Conservation (phyloP, 2,888 invertebrate genomes). For the Dendrolimus pini region DNA sequence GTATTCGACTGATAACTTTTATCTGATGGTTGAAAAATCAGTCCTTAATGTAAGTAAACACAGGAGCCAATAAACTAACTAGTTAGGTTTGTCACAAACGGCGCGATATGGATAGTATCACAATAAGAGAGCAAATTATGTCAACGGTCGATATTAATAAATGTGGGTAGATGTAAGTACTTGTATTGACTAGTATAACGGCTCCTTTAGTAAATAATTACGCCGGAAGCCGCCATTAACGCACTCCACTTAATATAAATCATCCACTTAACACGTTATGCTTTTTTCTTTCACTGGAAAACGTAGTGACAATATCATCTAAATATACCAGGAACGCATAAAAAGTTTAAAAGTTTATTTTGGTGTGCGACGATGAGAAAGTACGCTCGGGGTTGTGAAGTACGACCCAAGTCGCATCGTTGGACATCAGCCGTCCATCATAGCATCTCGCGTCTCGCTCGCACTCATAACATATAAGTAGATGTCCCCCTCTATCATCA, state of each 20-base stretch:
- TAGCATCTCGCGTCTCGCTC: constrained; percentile 42
- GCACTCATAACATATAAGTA: constrained; percentile 12
- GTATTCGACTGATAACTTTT: too few species aligned
- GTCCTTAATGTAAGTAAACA: too few species aligned
- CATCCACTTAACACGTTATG: constrained; percentile 66
- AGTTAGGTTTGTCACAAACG: too few species aligned
- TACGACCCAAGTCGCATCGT: constrained; percentile 54
- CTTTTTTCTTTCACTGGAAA: constrained; percentile 46
- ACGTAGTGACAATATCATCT: constrained; percentile 61
- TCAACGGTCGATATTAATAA: too few species aligned
- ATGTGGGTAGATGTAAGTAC: too few species aligned
- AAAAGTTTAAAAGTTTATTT: constrained; percentile 68
- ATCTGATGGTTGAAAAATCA: too few species aligned
- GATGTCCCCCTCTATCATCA: constrained; percentile 28
- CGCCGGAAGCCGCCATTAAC: constrained; percentile 65
- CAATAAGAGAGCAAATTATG: too few species aligned
- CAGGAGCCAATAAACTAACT: too few species aligned
- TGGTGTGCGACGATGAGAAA: constrained; percentile 66
- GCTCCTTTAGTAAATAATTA: constrained; percentile 50
- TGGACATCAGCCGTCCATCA: constrained; percentile 64
- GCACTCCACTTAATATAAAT: constrained; percentile 66
- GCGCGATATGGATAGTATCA: too few species aligned
- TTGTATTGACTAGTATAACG: constrained; percentile 16
- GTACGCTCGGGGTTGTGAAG: constrained; percentile 61
- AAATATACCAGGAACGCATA: constrained; percentile 65